Evolutionary conservation across 2,888 invertebrate genomes (phyloP).

Genomic region (Amiota minor): DNA sequence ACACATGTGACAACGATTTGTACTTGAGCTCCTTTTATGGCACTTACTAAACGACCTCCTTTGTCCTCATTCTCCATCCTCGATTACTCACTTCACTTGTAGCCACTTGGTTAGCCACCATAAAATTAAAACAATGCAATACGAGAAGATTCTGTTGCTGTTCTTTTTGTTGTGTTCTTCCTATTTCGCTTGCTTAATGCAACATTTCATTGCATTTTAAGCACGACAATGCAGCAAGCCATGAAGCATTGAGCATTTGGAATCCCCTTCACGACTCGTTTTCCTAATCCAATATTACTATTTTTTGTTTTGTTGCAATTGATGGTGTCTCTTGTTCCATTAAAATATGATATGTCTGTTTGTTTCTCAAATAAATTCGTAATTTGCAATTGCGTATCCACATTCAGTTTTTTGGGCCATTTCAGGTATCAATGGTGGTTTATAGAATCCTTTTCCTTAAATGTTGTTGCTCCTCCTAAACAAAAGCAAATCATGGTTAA

Average conservation of each 20-base stretch:
- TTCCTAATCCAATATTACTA: slow-evolving; percentile 2
- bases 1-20: slow-evolving; percentile 74
- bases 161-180: slow-evolving; percentile 33
- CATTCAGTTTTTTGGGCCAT: too few species aligned
- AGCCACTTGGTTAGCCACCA: neutral
- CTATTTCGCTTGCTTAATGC: slow-evolving; percentile 15
- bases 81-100: too few species aligned
- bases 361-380: too few species aligned
- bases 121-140: slow-evolving; percentile 36
- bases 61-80: too few species aligned
- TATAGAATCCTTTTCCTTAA: too few species aligned
- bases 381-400: too few species aligned
- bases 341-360: too few species aligned
- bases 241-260: neutral
- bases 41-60: slow-evolving; percentile 24
- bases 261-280: slow-evolving; percentile 1
- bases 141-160: slow-evolving; percentile 47
- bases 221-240: neutral
- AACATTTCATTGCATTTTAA: slow-evolving; percentile 28
- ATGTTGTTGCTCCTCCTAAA: too few species aligned
- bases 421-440: too few species aligned
- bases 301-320: neutral
- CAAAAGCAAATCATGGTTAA: too few species aligned
- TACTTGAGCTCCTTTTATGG: slow-evolving; percentile 73
- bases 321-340: neutral